Evolutionary conservation across 2,888 invertebrate species (phyloP).

Genomic region (Sinotaia quadrata): DNA sequence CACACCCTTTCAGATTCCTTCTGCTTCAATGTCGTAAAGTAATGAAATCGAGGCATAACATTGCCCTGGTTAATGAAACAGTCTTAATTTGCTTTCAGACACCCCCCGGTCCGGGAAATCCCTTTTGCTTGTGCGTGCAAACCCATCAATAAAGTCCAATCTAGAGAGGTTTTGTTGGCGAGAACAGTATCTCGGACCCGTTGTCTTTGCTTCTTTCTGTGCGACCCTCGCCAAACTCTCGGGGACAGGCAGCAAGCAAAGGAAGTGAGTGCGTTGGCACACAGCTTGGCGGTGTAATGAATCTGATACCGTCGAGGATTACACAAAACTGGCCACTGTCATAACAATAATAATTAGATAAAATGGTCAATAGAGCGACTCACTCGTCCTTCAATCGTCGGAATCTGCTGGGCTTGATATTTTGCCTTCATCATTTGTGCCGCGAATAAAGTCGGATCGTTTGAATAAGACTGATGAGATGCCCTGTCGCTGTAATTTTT

Average conservation of each 20-base stretch:
- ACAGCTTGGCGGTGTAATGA: slow-evolving; percentile 26
- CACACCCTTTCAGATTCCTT: no score
- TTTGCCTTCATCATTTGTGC: slow-evolving; percentile 25
- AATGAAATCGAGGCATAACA: slow-evolving; percentile 14
- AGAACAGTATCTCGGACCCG: neutral
- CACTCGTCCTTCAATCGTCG: slow-evolving; percentile 9
- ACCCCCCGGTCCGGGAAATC: neutral
- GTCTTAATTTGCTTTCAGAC: slow-evolving; percentile 17
- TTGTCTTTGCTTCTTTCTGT: slow-evolving; percentile 7
- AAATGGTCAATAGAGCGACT: slow-evolving; percentile 13
- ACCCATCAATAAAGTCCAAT: slow-evolving; percentile 22
- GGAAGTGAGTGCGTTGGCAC: neutral
- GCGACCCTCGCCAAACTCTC: slow-evolving; percentile 5
- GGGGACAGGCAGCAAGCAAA: no score
- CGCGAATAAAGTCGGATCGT: slow-evolving; percentile 29
- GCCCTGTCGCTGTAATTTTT: slow-evolving; percentile 23
- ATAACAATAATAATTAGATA: slow-evolving; percentile 35
- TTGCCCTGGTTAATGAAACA: slow-evolving; percentile 13
- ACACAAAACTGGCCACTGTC: slow-evolving; percentile 32
- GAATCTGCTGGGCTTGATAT: slow-evolving; percentile 20
- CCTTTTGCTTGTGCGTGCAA: neutral
- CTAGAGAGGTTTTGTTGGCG: slow-evolving; percentile 1
- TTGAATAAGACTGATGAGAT: slow-evolving; percentile 29
- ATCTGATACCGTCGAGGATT: slow-evolving; percentile 24
- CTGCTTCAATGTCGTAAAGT: neutral